Conservation (phyloP, 2,888 invertebrate genomes). For the Arrhopalites spinosus region DNA sequence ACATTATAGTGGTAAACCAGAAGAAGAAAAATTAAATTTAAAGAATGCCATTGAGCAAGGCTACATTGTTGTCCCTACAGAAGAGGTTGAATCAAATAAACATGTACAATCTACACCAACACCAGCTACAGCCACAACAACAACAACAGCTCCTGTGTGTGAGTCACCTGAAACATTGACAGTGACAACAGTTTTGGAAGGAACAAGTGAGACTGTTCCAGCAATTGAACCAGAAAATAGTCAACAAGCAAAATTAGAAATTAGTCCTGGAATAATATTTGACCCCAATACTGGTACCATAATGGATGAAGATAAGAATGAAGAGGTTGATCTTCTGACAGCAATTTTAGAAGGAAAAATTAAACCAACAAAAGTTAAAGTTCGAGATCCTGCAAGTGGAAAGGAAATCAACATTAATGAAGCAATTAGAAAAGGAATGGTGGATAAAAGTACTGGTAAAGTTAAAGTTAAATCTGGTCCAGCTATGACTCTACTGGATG, state of each 20-base stretch:
- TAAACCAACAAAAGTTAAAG: constrained; percentile 70
- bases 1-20: constrained; percentile 65
- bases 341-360: constrained; percentile 79
- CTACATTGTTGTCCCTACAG: background rate
- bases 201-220: background rate
- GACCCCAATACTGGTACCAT: constrained; percentile 77
- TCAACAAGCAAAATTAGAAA: constrained; percentile 1
- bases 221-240: background rate
- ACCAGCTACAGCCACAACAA: background rate
- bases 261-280: constrained; percentile 65
- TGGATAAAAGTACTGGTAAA: constrained; percentile 73
- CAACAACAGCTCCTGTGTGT: background rate
- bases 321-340: constrained; percentile 67
- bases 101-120: background rate
- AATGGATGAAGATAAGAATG: constrained; percentile 69
- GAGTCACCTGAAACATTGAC: constrained; percentile 4
- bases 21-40: constrained; percentile 56
- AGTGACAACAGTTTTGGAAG: background rate
- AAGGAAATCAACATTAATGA: constrained; percentile 71
- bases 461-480: constrained; percentile 67
- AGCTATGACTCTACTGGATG: constrained; percentile 72
- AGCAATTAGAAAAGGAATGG: constrained; percentile 75
- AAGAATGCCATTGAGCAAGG: constrained; percentile 62
- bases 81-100: background rate
- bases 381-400: constrained; percentile 73